These are phyloP conservation scores for Drosophila melanocephala DNA, from an alignment of 2,888 invertebrate genomes.

Conservation along the genomic window DNA sequence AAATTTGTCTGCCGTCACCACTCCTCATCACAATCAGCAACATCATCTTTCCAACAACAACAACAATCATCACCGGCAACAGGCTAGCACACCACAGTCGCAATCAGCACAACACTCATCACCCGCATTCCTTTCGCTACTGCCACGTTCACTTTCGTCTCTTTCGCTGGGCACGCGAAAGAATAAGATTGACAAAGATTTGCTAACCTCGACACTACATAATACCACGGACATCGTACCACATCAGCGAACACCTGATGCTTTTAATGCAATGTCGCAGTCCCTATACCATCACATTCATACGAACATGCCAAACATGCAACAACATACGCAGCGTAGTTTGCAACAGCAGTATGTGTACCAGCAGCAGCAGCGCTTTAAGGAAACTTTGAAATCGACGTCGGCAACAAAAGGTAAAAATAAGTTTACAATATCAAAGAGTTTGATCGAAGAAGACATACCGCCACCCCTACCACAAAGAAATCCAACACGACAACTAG, in stretches of 20 bases:
- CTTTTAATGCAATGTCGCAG: constrained; percentile 70
- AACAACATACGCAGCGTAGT: constrained; percentile 65
- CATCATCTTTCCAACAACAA: constrained; percentile 58
- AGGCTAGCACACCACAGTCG: constrained; percentile 79
- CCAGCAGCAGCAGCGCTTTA: constrained; percentile 73
- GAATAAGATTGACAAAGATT: constrained; percentile 85
- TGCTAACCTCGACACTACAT: constrained; percentile 82
- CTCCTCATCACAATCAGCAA: constrained; percentile 65
- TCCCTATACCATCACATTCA: constrained; percentile 73
- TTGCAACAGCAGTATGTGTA: constrained; percentile 60
- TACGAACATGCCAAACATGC: constrained; percentile 42
- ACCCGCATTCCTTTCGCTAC: constrained; percentile 85
- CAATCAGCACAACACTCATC: constrained; percentile 77
- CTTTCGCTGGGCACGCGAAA: constrained; percentile 85
- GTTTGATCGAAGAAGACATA: constrained; percentile 81
- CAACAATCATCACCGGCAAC: constrained; percentile 68
- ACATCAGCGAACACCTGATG: constrained; percentile 71
- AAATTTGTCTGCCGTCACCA: constrained; percentile 77
- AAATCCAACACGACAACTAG: constrained; percentile 84
- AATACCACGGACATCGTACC: constrained; percentile 82
- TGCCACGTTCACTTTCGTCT: constrained; percentile 85
- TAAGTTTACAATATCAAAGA: constrained; percentile 82
- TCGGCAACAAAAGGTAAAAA: constrained; percentile 78
- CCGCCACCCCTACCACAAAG: constrained; percentile 87
- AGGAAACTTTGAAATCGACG: constrained; percentile 76